These are phyloP conservation scores for Furcula furcula DNA, from an alignment of 2,888 invertebrate genomes.

Conservation along the genomic window DNA sequence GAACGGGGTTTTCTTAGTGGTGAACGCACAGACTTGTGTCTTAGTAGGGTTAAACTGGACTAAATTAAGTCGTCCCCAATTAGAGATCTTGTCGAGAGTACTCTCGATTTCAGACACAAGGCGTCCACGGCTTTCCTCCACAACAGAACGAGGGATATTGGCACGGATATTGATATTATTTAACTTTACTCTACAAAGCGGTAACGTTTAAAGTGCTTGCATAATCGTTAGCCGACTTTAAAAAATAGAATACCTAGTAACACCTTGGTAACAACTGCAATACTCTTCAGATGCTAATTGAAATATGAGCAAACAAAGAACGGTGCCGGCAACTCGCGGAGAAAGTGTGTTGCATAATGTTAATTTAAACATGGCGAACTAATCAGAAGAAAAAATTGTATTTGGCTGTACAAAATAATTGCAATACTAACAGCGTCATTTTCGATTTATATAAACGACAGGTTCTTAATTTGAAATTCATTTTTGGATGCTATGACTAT, in stretches of 20 bases:
- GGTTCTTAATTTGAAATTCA: not conserved
- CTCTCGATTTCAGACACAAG: too few species aligned
- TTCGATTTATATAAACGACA: slow-evolving; percentile 6
- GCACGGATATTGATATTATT: too few species aligned
- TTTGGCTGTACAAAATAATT: slow-evolving; percentile 17
- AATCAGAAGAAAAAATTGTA: slow-evolving; percentile 39
- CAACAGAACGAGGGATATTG: too few species aligned
- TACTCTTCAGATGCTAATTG: slow-evolving; percentile 66
- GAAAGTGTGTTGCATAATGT: slow-evolving; percentile 64
- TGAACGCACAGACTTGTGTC: too few species aligned
- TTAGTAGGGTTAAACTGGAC: too few species aligned
- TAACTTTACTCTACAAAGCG: too few species aligned
- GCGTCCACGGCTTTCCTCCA: too few species aligned
- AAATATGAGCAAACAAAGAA: slow-evolving; percentile 55
- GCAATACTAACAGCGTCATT: slow-evolving; percentile 4
- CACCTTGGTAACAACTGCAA: slow-evolving; percentile 38
- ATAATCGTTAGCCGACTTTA: slow-evolving; percentile 21
- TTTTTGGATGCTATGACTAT: not conserved
- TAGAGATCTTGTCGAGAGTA: too few species aligned
- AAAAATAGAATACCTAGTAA: slow-evolving; percentile 44
- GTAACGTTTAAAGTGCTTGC: slow-evolving; percentile 12
- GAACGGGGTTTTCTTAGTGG: too few species aligned
- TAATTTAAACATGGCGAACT: slow-evolving; percentile 39
- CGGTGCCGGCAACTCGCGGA: slow-evolving; percentile 34
- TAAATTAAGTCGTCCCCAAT: too few species aligned